These are phyloP conservation scores for Delphinapterus leucas DNA, from an alignment of 2,113 vertebrate genomes.

Conservation along the genomic window DNA sequence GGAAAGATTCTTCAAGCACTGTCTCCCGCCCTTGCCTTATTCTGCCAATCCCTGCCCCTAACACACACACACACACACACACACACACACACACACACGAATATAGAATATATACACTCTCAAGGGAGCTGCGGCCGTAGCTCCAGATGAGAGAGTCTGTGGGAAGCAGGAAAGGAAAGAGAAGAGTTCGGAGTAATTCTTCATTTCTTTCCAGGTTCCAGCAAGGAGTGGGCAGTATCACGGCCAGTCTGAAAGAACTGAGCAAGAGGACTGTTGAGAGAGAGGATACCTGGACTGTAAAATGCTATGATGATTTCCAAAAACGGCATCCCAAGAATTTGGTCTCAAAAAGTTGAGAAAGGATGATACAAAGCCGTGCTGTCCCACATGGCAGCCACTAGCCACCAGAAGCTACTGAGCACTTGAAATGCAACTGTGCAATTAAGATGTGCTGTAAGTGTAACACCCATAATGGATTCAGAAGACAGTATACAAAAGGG, in stretches of 20 bases:
- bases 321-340: constrained; percentile 1
- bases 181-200: neutral
- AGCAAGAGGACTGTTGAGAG: neutral
- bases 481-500: neutral
- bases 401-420: neutral
- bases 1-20: neutral
- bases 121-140: neutral
- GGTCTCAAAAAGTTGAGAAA: neutral
- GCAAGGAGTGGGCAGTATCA: neutral
- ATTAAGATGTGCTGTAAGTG: neutral
- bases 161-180: neutral
- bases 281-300: neutral
- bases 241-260: neutral
- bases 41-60: neutral
- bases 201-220: neutral
- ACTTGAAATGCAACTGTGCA: neutral
- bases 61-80: neutral
- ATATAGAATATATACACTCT: neutral
- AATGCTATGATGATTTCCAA: neutral
- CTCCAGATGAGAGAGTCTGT: neutral
- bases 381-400: neutral
- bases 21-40: neutral
- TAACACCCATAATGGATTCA: neutral
- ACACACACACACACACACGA: neutral
- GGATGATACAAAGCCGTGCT: neutral